Conservation (phyloP, 1,140 invertebrate genomes). For the Ceratina calcarata region DNA sequence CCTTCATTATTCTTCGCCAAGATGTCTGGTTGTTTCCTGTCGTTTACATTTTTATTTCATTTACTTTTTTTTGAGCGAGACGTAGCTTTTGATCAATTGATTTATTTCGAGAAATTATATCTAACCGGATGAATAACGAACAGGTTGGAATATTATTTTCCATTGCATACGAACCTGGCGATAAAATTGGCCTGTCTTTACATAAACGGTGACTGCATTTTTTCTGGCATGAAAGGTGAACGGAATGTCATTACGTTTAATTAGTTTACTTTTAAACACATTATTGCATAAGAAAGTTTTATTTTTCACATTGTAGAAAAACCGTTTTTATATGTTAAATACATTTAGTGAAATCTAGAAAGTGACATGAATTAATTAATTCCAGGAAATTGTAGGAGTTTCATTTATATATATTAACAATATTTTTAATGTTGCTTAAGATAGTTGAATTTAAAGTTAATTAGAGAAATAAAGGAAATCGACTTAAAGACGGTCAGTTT, state of each 20-base stretch:
- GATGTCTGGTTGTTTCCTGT: not conserved
- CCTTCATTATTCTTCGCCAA: conserved; percentile 25
- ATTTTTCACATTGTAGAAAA: not conserved
- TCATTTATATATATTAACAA: no score
- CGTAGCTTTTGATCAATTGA: not conserved
- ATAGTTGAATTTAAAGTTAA: not conserved
- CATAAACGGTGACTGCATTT: not conserved
- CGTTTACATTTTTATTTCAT: not conserved
- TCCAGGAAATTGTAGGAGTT: no score
- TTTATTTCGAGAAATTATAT: not conserved
- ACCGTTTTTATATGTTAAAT: not conserved
- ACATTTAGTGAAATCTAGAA: no score
- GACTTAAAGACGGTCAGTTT: not conserved
- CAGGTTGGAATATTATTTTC: no score
- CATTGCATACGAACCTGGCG: no score
- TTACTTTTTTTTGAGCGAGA: not conserved
- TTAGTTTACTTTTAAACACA: no score
- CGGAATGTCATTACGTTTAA: not conserved
- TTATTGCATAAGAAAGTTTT: not conserved
- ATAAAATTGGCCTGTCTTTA: not conserved
- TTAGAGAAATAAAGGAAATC: not conserved
- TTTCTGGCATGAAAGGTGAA: not conserved
- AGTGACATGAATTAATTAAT: no score
- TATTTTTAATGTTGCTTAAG: no score
- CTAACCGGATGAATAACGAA: no score